Evolutionary conservation across 2,797 vertebrate genomes (phyloP), one percentile per base, ranked within the genome.

Genomic region (Falco columbarius): DNA sequence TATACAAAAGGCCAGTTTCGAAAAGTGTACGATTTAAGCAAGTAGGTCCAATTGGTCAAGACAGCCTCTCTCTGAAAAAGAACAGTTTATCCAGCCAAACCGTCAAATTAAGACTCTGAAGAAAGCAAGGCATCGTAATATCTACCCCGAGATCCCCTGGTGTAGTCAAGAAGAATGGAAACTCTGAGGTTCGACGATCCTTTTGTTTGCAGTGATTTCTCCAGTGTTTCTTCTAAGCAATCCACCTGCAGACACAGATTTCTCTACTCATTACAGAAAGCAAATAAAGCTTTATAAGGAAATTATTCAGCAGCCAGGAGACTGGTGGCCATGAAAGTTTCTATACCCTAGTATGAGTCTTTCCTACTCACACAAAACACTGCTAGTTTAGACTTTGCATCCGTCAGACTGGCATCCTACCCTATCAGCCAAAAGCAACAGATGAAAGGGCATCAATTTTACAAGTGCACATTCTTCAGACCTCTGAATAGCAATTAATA

Each of bases 91-190:
- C 7, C 20, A 79, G 42, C 16, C 61, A 42, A 67, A 59, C 55
- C 44, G 51, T 34, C 79, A 81, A 61, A 71, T 38, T 10, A 32
- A 51, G 49, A 24, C 42, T 61, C 36, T 27, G 73, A 65, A 24
- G 55, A 42, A n/a, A 15, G 32, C 8, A 52, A 73, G 51, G 36
- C 12, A 6, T 1, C 0, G 0, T 2, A 44, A 32, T 15, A 92
- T 90, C 63, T 51, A 99, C 99, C 99, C 98, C 99, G 97, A 16
- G 99, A 99, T 58, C 99, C 99, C 16, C 99, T 98, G 1, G 99
- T 99, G 97, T 99, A 99, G 97, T 99, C 99, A 38, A 99, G 96
- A 36, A 99, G 96, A 56, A 99, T 96, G 68, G 99, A 99, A 83
- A 99, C 99, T 95, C 98, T 98, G 46, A 99, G 98, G 82, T 98